Base-by-base conservation (phyloP, 2,797 vertebrate genomes). In the Coregonus sp. region DNA sequence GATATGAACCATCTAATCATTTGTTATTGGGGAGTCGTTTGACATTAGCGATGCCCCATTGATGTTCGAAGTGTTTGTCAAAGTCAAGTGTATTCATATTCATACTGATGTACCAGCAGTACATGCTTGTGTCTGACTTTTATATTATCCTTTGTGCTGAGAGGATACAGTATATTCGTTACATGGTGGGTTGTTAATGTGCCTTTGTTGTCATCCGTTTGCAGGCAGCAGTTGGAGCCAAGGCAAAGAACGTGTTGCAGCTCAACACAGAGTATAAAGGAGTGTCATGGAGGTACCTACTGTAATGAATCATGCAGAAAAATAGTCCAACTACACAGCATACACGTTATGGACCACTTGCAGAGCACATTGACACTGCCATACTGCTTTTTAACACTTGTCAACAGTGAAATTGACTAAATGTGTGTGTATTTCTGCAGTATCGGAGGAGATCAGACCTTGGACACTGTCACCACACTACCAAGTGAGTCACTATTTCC, bases 251-350 rank as follows among this genome's bases (percentile, higher is more conserved):
- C 51, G 5, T 93, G 47, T 47, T 85, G 0, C 78, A 89, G 2
- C 66, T 89, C 3, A 77, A 54, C n/a, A 90, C 7, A 16, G 80
- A 94, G 14, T 96, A 95, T 89, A 94, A 80, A 82, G 97, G 96
- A 12, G 86, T 96, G 1, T 96, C 97, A 4, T 98, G 97, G 97
- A 97, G 97, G 97, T 97, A 85, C 9, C 40, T 47, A 47, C 40
- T 47, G 40, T 50, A 70, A 14, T 25, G n/a, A 12, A 47, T 14
- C 72, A 52, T 12, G n/a, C 33, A 16, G 3, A 14, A 4, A 15
- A 54, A 50, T 25, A 50, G 31, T n/a, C 50, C 3, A 9, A 75
- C n/a, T 35, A 68, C 18, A 15, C 18, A 29, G 35, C 29, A 18
- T 29, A 61, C 5, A 20, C 12, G 7, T 63, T 25, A 63, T 25